Evolutionary conservation across 2,113 vertebrate genomes (phyloP).

Genomic region (Hiodon alosoides): DNA sequence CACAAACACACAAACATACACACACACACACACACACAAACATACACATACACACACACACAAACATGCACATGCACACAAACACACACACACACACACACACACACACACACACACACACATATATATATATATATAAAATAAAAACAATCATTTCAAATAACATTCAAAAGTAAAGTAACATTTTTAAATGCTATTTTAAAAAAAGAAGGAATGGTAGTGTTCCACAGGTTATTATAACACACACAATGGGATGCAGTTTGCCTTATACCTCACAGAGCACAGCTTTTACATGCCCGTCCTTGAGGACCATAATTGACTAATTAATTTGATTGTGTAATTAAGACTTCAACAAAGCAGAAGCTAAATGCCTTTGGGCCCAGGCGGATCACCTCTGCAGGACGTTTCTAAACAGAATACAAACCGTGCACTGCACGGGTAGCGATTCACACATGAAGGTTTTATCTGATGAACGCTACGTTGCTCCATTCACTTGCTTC

Average conservation of each 20-base stretch:
- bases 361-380: background rate
- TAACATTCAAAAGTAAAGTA: no score
- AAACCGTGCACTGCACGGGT: background rate
- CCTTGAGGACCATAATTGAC: constrained; percentile 5
- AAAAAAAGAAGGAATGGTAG: background rate
- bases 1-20: no score
- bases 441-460: background rate
- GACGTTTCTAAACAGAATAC: background rate
- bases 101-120: constrained; percentile 23
- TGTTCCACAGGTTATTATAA: background rate
- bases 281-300: constrained; percentile 3
- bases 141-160: background rate
- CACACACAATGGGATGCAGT: background rate
- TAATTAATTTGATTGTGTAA: constrained; percentile 11
- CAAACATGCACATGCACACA: no score
- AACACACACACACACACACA: no score
- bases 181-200: no score
- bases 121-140: no score
- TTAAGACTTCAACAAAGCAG: background rate
- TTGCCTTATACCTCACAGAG: background rate
- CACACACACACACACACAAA: no score
- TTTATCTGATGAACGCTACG: background rate
- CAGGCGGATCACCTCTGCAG: background rate
- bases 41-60: no score
- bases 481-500: background rate